Conservation (phyloP, 2,113 vertebrate species). For the Cephalopholis sonnerati region DNA sequence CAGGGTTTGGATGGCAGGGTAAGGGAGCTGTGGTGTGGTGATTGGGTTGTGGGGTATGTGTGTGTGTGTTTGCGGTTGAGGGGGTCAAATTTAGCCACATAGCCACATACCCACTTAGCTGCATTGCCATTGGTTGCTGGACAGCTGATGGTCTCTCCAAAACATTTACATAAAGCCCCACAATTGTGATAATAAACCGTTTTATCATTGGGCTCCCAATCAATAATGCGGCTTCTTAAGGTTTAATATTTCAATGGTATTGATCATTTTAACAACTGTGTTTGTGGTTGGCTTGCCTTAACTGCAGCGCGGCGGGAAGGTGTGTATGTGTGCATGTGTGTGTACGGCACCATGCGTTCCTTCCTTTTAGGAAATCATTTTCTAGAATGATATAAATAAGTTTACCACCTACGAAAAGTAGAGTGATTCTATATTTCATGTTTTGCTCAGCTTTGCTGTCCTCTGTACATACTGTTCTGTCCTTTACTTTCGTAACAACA, state of each 20-base stretch:
- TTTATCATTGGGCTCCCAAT: slow-evolving; percentile 95
- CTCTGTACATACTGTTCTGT: slow-evolving; percentile 28
- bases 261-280: slow-evolving; percentile 94
- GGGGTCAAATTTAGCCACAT: slow-evolving; percentile 39
- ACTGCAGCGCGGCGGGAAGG: slow-evolving; percentile 77
- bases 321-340: slow-evolving; percentile 39
- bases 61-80: not conserved
- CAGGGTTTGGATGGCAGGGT: slow-evolving; percentile 53
- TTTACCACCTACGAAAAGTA: not conserved
- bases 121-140: slow-evolving; percentile 19
- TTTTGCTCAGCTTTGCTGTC: slow-evolving; percentile 13
- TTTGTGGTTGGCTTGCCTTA: slow-evolving; percentile 90
- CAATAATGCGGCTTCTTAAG: slow-evolving; percentile 96
- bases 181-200: slow-evolving; percentile 93
- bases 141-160: slow-evolving; percentile 60
- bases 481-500: slow-evolving; percentile 36
- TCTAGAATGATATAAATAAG: slow-evolving; percentile 16
- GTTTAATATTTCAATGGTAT: slow-evolving; percentile 98
- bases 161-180: slow-evolving; percentile 81
- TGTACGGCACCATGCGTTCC: slow-evolving; percentile 10
- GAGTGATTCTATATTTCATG: slow-evolving; percentile 9
- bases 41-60: slow-evolving; percentile 13
- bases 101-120: not conserved
- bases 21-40: slow-evolving; percentile 28
- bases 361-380: not conserved